Conservation (phyloP, 2,797 vertebrate species). For the Oryzias dopingdopingensis region DNA sequence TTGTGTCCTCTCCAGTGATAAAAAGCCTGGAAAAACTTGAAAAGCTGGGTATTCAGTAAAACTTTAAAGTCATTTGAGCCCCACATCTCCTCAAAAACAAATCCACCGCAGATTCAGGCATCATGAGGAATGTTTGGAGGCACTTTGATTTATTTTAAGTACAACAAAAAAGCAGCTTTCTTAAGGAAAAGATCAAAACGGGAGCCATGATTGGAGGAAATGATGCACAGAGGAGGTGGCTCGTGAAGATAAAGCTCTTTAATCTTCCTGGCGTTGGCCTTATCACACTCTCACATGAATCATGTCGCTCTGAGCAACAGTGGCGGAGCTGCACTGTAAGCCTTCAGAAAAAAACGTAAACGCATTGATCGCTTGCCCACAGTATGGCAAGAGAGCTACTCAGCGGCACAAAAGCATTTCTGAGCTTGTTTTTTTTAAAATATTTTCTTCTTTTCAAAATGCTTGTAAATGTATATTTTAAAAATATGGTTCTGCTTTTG, state of each 20-base stretch:
- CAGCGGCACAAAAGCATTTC: too few species aligned
- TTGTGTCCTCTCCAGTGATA: not conserved
- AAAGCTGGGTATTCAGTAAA: not conserved
- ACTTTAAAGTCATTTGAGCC: constrained; percentile 1
- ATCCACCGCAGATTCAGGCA: constrained; percentile 5
- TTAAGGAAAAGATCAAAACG: constrained; percentile 6
- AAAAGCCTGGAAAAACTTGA: not conserved
- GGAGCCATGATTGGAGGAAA: not conserved
- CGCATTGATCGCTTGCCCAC: too few species aligned
- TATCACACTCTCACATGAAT: constrained; percentile 1
- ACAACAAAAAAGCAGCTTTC: constrained; percentile 1
- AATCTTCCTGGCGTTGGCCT: not conserved
- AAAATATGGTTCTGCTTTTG: too few species aligned
- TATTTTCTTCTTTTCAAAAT: too few species aligned
- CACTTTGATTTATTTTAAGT: not conserved
- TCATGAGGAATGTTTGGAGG: not conserved
- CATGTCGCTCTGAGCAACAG: constrained; percentile 4
- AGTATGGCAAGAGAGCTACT: too few species aligned
- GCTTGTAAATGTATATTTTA: too few species aligned
- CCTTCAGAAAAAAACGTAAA: too few species aligned
- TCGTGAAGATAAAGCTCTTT: constrained; percentile 4
- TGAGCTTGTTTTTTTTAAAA: too few species aligned
- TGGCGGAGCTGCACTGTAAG: not conserved
- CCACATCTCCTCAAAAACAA: not conserved
- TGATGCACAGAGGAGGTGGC: not conserved